A percentile compares a stretch with the other conserved stretches of the same genome.
Evolutionary conservation across 2,113 vertebrate genomes (phyloP).

Genomic region (Pterocles gutturalis): DNA sequence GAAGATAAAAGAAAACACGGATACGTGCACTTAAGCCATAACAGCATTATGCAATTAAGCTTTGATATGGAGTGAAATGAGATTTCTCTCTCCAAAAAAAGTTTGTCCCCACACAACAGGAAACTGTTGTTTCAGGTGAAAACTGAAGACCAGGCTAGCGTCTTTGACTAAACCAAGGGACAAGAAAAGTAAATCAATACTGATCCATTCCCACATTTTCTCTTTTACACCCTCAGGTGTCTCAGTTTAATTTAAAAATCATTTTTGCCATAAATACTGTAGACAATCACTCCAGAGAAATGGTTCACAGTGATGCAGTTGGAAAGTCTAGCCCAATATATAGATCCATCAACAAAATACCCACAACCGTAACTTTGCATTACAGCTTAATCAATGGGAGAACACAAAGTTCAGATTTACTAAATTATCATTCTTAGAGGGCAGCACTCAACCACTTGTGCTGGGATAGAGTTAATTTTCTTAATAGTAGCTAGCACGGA

Average conservation of each 20-base stretch:
- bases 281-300: neutral
- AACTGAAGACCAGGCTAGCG: neutral
- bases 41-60: neutral
- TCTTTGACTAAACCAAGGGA: neutral
- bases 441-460: neutral
- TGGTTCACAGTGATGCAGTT: neutral
- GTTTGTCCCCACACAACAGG: neutral
- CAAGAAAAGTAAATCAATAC: neutral
- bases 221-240: neutral
- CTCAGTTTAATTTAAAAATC: neutral
- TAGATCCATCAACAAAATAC: neutral
- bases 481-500: too few relatives aligned
- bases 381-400: conserved; percentile 45
- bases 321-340: neutral
- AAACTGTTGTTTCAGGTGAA: neutral
- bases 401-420: conserved; percentile 48
- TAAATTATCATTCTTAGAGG: conserved; percentile 40
- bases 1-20: neutral
- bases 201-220: neutral
- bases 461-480: too few relatives aligned
- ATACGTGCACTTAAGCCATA: neutral
- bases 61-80: neutral
- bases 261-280: neutral
- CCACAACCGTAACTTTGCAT: neutral
- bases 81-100: neutral